Evolutionary conservation across 1,140 invertebrate species (phyloP).

Genomic region (Drosophila santomea): DNA sequence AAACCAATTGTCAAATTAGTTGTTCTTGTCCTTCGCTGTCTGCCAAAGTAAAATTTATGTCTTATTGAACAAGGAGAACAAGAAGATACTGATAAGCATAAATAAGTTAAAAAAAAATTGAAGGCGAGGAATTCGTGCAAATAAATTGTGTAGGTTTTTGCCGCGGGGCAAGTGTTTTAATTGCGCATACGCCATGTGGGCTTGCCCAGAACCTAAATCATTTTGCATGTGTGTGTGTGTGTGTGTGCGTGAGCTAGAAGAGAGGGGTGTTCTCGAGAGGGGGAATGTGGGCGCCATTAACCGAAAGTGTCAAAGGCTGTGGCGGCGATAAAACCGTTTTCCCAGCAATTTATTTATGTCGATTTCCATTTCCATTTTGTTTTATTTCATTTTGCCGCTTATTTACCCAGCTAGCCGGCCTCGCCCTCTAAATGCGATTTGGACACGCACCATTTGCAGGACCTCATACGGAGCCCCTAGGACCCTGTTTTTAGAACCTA

Average conservation of each 20-base stretch:
- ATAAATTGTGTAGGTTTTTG: slow-evolving; percentile 38
- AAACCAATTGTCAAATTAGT: slow-evolving; percentile 68
- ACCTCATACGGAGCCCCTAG: background rate
- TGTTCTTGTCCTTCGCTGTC: slow-evolving; percentile 20
- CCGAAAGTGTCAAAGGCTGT: slow-evolving; percentile 75
- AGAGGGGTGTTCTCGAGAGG: background rate
- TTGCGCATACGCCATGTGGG: slow-evolving; percentile 68
- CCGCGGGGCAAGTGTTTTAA: slow-evolving; percentile 59
- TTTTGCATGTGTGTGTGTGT: slow-evolving; percentile 21
- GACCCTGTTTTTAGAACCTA: slow-evolving; percentile 12
- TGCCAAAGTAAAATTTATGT: slow-evolving; percentile 54
- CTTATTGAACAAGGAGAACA: background rate
- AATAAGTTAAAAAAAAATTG: slow-evolving; percentile 15
- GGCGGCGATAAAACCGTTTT: slow-evolving; percentile 68
- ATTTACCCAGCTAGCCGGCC: slow-evolving; percentile 50
- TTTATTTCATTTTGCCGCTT: slow-evolving; percentile 65
- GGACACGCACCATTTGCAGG: slow-evolving; percentile 71
- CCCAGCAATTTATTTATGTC: slow-evolving; percentile 71
- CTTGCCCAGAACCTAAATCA: slow-evolving; percentile 40
- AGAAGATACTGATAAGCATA: slow-evolving; percentile 24
- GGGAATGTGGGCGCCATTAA: slow-evolving; percentile 30
- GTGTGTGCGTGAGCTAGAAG: background rate
- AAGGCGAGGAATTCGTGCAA: slow-evolving; percentile 24
- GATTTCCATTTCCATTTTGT: slow-evolving; percentile 61
- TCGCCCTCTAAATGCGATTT: slow-evolving; percentile 64